A percentile compares a stretch with the other conserved stretches of the same genome.
Conservation (phyloP, 1,140 invertebrate species). For the Bombus huntii region DNA sequence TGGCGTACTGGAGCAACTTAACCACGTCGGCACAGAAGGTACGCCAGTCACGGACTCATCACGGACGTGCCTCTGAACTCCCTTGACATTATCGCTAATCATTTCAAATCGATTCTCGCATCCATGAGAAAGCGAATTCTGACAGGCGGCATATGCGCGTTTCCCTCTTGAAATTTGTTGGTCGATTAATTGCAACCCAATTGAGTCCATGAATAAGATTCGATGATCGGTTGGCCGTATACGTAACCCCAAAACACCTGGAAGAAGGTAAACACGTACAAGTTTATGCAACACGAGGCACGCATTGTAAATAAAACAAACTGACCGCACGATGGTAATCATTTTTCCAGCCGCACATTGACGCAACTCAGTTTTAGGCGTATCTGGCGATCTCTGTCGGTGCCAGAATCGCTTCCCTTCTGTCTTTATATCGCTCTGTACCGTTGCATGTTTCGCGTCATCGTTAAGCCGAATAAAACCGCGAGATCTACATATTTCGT, state of each 20-base stretch:
- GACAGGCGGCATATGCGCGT: conserved; percentile 33
- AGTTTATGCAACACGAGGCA: background rate
- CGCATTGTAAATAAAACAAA: conserved; percentile 69
- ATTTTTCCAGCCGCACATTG: conserved; percentile 24
- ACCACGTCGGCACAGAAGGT: conserved; percentile 54
- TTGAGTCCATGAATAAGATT: background rate
- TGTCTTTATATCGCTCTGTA: conserved; percentile 58
- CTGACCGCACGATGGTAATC: conserved; percentile 75
- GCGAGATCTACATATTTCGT: background rate
- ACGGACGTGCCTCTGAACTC: conserved; percentile 71
- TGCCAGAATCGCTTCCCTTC: conserved; percentile 53
- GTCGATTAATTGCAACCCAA: background rate
- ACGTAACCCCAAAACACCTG: background rate
- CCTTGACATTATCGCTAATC: conserved; percentile 79
- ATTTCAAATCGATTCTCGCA: conserved; percentile 72
- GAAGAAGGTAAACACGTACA: conserved; percentile 1
- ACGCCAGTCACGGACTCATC: conserved; percentile 69
- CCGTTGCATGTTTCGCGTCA: conserved; percentile 32
- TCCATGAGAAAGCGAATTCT: conserved; percentile 40
- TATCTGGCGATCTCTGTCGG: conserved; percentile 68
- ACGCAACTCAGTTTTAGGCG: conserved; percentile 82
- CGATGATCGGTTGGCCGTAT: background rate
- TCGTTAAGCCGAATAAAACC: conserved; percentile 56
- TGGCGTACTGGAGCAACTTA: conserved; percentile 41
- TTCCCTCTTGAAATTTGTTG: background rate